phyloP scores from a whole-genome alignment of 2,113 vertebrate species.

The sheep (Ovis aries) region ARS-UI_Ramb_v3.0 NC_056054.1:96272501-96273000 shows the following conservation, averaged over 20 bases:
- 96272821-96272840: not conserved
- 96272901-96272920: not conserved
- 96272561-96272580: not conserved
- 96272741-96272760: not conserved
- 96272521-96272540: not conserved
- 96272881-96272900: not conserved
- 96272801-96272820: not conserved
- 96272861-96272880: not conserved
- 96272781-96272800: not conserved
- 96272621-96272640: not conserved
- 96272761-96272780: not conserved
- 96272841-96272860: not conserved
- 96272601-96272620: not conserved
- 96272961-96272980: not conserved
- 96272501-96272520: not conserved
- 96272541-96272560: not conserved
- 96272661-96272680: not conserved
- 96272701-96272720: not conserved
- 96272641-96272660: not conserved
- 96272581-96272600: not conserved
- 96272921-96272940: not conserved
- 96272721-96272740: not conserved
- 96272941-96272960: not conserved
- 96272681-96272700: not conserved
- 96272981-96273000: not conserved